These are phyloP conservation scores for Subacronicta megacephala DNA, from an alignment of 2,888 invertebrate species.

Conservation along the genomic window DNA sequence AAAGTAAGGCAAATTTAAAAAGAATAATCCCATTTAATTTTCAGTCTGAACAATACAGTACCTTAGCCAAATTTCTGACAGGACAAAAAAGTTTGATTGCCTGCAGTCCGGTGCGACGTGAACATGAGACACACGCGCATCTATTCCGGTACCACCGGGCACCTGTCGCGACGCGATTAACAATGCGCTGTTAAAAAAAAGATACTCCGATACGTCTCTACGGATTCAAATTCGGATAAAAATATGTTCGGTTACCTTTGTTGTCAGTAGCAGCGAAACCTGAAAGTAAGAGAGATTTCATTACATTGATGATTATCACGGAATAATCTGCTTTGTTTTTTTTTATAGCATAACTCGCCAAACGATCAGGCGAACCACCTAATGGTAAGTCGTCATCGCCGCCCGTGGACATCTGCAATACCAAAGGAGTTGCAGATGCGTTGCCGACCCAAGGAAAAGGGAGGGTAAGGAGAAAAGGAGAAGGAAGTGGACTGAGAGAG, in stretches of 20 bases:
- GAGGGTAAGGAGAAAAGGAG: no score
- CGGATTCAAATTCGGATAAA: constrained; percentile 16
- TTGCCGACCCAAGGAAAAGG: no score
- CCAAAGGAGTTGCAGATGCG: no score
- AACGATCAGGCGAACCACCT: no score
- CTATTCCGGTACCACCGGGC: constrained; percentile 55
- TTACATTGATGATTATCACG: no score
- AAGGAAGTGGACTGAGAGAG: no score
- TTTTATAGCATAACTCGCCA: no score
- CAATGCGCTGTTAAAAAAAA: constrained; percentile 53
- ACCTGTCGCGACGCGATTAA: constrained; percentile 55
- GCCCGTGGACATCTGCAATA: no score
- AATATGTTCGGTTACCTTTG: constrained; percentile 18
- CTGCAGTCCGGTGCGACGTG: constrained; percentile 33
- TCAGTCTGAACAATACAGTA: constrained; percentile 14
- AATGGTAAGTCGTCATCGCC: no score
- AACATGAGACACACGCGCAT: constrained; percentile 40
- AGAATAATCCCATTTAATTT: constrained; percentile 1
- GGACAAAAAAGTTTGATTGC: constrained; percentile 44
- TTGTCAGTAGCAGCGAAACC: background rate
- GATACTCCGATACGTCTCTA: constrained; percentile 41
- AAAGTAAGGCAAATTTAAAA: background rate
- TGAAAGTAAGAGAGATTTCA: no score
- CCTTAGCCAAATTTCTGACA: constrained; percentile 24
- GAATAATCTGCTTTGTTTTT: no score